Conservation (phyloP, 2,797 vertebrate genomes). For the Smutsia gigantea region DNA sequence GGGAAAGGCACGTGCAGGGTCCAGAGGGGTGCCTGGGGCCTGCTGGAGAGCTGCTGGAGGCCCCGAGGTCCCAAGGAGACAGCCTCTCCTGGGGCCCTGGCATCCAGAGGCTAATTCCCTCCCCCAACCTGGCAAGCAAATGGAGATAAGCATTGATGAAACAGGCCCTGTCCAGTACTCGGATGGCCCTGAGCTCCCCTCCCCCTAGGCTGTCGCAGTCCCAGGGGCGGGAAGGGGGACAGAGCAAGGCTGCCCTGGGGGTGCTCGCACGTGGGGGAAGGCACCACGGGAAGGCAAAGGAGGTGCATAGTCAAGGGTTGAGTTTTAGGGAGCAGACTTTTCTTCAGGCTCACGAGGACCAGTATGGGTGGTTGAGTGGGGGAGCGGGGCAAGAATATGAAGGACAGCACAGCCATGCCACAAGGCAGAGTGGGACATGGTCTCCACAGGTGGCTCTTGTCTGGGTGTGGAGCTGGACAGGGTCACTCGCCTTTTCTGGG, state of each 20-base stretch:
- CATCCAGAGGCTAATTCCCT: background rate
- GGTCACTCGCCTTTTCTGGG: background rate
- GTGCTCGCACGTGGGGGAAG: background rate
- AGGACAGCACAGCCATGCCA: background rate
- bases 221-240: background rate
- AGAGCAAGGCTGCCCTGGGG: background rate
- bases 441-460: background rate
- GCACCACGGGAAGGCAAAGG: background rate
- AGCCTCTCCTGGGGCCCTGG: background rate
- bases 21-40: background rate
- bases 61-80: background rate
- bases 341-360: background rate
- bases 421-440: background rate
- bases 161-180: background rate
- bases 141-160: background rate
- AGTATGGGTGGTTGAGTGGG: background rate
- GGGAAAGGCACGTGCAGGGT: background rate
- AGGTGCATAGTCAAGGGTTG: background rate
- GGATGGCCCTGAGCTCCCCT: background rate
- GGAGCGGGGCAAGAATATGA: background rate
- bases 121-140: fast-evolving
- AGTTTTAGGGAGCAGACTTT: background rate
- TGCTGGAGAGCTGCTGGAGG: background rate
- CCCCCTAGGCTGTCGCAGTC: background rate
- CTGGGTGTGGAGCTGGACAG: background rate